These are phyloP conservation scores for Thaumatotibia leucotreta DNA, from an alignment of 1,140 invertebrate genomes.

Conservation along the genomic window DNA sequence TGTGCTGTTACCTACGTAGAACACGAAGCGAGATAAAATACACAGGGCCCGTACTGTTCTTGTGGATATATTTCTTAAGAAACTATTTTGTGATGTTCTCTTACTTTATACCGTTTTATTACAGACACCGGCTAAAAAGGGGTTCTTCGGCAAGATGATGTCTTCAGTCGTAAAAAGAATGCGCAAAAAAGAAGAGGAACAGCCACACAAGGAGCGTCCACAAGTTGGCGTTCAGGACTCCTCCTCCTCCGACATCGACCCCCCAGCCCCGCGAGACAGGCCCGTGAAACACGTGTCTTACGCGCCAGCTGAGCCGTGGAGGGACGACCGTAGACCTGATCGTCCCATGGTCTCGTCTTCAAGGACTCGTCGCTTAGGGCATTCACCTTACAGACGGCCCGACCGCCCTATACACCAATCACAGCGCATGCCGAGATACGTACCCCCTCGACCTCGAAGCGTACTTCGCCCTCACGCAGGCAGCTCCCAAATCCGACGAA, in stretches of 20 bases:
- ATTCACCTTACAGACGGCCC: background rate
- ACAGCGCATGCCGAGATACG: background rate
- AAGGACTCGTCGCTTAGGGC: background rate
- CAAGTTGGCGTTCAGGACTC: too few relatives aligned
- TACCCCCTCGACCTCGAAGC: background rate
- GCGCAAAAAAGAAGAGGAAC: slow-evolving; percentile 24
- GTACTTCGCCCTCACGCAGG: background rate
- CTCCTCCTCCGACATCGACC: slow-evolving; percentile 52
- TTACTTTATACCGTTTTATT: slow-evolving; percentile 10
- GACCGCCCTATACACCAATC: background rate
- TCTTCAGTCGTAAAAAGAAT: slow-evolving; percentile 39
- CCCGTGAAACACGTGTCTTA: slow-evolving; percentile 1
- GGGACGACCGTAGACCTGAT: background rate
- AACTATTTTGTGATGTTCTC: too few relatives aligned
- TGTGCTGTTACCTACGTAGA: too few relatives aligned
- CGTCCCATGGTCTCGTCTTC: background rate
- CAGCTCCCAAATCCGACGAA: background rate
- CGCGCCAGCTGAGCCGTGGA: background rate
- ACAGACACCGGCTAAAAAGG: slow-evolving; percentile 37
- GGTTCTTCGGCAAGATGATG: slow-evolving; percentile 46
- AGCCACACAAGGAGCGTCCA: too few relatives aligned
- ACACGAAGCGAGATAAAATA: too few relatives aligned
- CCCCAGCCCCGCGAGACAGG: slow-evolving; percentile 41
- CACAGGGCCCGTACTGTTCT: too few relatives aligned
- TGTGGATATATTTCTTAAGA: too few relatives aligned